phyloP scores from a whole-genome alignment of 1,140 invertebrate species.

The Thalassaphorura encarpata region DNA sequence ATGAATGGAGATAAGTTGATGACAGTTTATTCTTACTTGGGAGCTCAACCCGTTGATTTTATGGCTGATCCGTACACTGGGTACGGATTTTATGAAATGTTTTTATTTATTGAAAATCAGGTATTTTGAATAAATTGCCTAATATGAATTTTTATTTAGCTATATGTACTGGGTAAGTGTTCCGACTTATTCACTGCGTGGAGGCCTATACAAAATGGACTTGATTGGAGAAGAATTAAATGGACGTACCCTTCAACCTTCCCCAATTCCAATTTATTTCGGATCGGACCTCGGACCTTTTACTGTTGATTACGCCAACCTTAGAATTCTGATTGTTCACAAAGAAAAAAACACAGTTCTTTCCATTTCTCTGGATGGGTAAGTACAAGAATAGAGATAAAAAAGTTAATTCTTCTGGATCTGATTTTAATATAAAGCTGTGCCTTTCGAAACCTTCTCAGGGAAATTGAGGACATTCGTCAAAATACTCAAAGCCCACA shows the following conservation, averaged over 20 bases:
- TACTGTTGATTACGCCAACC: slow-evolving; percentile 67
- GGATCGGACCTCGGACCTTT: slow-evolving; percentile 56
- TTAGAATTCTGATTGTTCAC: slow-evolving; percentile 61
- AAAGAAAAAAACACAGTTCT: slow-evolving; percentile 63
- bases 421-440: neutral
- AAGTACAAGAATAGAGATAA: slow-evolving; percentile 32
- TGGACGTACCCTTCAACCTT: slow-evolving; percentile 37
- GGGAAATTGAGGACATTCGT: slow-evolving; percentile 58
- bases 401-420: slow-evolving; percentile 2
- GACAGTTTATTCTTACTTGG: slow-evolving; percentile 49
- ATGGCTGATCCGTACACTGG: slow-evolving; percentile 88
- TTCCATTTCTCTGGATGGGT: slow-evolving; percentile 70
- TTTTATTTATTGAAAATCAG: no score
- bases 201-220: slow-evolving; percentile 65
- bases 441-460: slow-evolving; percentile 35
- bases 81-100: no score
- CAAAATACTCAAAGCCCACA: slow-evolving; percentile 61
- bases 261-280: slow-evolving; percentile 48
- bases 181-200: slow-evolving; percentile 37
- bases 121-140: no score
- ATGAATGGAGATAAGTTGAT: no score
- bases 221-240: slow-evolving; percentile 57
- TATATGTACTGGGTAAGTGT: slow-evolving; percentile 69
- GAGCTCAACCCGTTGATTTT: slow-evolving; percentile 57
- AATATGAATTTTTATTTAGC: slow-evolving; percentile 37